Evolutionary conservation across 2,888 invertebrate species (phyloP).

Genomic region (Acanthococcus lagerstroemiae): DNA sequence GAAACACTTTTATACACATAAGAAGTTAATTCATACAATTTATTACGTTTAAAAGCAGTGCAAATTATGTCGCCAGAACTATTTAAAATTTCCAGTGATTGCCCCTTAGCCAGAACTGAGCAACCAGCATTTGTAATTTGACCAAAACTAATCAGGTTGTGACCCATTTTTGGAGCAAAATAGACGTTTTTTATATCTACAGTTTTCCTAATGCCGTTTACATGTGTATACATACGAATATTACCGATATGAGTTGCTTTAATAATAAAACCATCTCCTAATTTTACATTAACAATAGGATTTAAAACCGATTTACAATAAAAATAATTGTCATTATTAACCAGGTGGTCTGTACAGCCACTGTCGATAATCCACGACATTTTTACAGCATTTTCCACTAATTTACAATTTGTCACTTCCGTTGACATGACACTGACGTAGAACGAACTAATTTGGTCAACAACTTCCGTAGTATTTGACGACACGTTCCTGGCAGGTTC

Average conservation of each 20-base stretch:
- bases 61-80: neutral
- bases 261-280: neutral
- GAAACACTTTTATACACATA: neutral
- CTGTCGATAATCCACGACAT: neutral
- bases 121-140: neutral
- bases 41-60: neutral
- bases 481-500: no score
- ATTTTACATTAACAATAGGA: neutral
- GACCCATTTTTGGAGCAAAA: no score
- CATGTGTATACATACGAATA: no score
- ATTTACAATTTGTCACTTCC: neutral
- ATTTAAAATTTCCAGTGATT: neutral
- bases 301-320: neutral
- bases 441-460: neutral
- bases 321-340: neutral
- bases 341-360: neutral
- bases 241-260: neutral
- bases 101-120: neutral
- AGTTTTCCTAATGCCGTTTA: no score
- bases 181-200: neutral
- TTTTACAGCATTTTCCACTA: neutral
- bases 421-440: neutral
- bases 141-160: neutral
- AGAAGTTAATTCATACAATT: neutral
- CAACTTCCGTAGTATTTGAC: neutral